Base-by-base conservation (phyloP, 2,113 vertebrate species). In the Pseudonaja textilis region DNA sequence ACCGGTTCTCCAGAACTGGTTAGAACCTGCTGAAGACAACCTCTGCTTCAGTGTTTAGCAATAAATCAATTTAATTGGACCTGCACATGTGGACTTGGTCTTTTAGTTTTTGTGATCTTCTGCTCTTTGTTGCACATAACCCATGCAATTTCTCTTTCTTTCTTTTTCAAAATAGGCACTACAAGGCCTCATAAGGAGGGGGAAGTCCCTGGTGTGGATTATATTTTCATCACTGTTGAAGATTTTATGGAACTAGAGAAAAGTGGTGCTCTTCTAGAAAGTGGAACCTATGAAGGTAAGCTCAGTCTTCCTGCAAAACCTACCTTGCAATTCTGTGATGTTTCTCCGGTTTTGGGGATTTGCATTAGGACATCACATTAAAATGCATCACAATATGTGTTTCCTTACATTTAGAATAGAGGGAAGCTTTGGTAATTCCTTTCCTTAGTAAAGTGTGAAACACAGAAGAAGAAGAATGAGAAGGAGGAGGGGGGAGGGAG, bases 221-320 rank as follows among this genome's bases (percentile, higher is more conserved):
- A 99, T 97, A 99, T 99, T 97, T 99, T 99, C 94, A 98, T 99
- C 97, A 99, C 98, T 42, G 97, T 99, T 96, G 99, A 99, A 97
- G 98, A 98, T 96, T 99, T 99, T 98, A 98, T 99, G 98, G 99
- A 99, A 98, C 95, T 99, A 97, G 99, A 99, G 98, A 99, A 98
- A 98, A 99, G 99, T 93, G 99, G 99, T 93, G 98, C 98, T 96
- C 98, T 99, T 93, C 97, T 99, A 93, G 99, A 99, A 98, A 99
- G 99, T 16, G 99, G 99, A 97, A 99, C 99, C 69, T 99, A 99
- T 99, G 99, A 99, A 99, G 99, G 99, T 99, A 97, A 97, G 98
- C 4, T 54, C 0, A 0, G 9, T 90, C 91, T 55, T n/a, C 7
- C 55, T 86, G 87, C 23, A 86, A 26, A 85, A 2, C 93, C 9